Conservation (phyloP, 2,797 vertebrate genomes). For the Lepus townsendii region DNA sequence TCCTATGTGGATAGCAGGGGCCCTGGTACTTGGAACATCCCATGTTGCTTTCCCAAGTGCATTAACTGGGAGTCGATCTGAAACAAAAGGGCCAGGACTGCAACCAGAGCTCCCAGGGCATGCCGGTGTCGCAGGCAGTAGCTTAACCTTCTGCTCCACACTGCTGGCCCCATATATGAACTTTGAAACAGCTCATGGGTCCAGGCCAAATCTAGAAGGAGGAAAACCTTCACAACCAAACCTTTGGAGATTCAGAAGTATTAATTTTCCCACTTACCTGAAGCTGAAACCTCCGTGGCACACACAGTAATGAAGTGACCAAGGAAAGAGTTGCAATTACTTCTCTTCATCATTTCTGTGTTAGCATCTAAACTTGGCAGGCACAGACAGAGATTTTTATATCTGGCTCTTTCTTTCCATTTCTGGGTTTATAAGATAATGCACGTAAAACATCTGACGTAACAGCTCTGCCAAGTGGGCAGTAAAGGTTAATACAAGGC, state of each 20-base stretch:
- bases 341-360: conserved; percentile 77
- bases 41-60: no score
- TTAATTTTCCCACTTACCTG: background rate
- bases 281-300: background rate
- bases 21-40: no score
- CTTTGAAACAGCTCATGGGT: background rate
- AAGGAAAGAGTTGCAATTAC: conserved; percentile 1
- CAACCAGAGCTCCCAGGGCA: no score
- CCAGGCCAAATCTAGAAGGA: background rate
- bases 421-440: conserved; percentile 44
- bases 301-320: conserved; percentile 57
- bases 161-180: no score
- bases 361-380: conserved; percentile 76
- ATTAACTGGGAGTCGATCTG: no score
- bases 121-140: no score
- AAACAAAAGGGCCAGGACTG: no score
- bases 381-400: conserved; percentile 77
- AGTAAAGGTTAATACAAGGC: background rate
- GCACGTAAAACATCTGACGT: background rate
- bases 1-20: no score
- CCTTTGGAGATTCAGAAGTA: background rate
- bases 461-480: background rate
- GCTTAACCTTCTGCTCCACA: no score
- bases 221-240: background rate
- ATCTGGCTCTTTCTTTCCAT: conserved; percentile 72